Percentiles rank a stretch among this genome's conserved stretches.
These are phyloP conservation scores for Chascanopsetta lugubris DNA, from an alignment of 2,113 vertebrate species.

Conservation along the genomic window DNA sequence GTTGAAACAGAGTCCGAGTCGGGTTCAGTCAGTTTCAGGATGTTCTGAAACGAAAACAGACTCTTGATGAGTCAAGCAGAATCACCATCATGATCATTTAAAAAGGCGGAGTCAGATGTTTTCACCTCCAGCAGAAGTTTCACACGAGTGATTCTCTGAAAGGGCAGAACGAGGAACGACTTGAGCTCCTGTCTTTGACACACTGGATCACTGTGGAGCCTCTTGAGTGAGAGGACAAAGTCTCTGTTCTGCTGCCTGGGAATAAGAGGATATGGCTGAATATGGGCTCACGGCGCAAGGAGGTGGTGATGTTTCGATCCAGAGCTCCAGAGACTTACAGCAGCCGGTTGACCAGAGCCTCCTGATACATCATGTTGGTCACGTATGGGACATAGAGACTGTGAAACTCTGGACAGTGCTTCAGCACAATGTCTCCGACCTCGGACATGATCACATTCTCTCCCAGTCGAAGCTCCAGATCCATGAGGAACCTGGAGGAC, in stretches of 20 bases:
- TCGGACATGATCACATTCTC: constrained; percentile 70
- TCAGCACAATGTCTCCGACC: constrained; percentile 77
- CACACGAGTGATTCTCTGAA: constrained; percentile 84
- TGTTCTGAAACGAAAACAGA: constrained; percentile 66
- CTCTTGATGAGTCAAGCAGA: neutral
- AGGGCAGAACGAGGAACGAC: constrained; percentile 85
- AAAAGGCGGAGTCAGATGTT: neutral
- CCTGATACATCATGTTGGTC: constrained; percentile 87
- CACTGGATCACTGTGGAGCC: constrained; percentile 76
- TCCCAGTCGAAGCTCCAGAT: constrained; percentile 77
- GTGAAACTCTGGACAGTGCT: constrained; percentile 70
- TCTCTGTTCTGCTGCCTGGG: constrained; percentile 73
- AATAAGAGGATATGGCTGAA: too few species aligned
- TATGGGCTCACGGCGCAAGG: too few species aligned
- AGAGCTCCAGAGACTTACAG: constrained; percentile 71
- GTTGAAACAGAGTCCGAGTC: constrained; percentile 30
- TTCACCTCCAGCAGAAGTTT: constrained; percentile 84
- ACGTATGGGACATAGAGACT: constrained; percentile 82
- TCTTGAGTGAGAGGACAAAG: constrained; percentile 73
- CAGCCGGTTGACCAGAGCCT: constrained; percentile 75
- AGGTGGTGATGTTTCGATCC: too few species aligned
- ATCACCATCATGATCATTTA: neutral
- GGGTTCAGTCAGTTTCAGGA: constrained; percentile 69
- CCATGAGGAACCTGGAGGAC: constrained; percentile 77
- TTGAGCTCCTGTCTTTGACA: constrained; percentile 83